phyloP scores from a whole-genome alignment of 1,140 invertebrate genomes.

The Chelonus insularis region DNA sequence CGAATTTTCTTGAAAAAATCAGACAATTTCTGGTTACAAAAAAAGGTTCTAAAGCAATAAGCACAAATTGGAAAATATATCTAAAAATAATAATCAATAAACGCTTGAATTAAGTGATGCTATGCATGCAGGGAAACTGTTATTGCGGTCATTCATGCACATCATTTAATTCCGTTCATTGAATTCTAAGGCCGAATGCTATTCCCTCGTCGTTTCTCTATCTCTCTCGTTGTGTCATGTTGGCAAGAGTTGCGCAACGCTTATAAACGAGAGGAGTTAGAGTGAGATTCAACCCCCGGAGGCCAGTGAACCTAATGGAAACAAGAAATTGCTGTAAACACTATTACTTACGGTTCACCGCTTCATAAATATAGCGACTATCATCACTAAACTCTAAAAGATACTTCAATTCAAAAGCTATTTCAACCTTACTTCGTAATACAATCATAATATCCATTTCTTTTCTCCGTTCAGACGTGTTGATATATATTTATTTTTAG shows the following conservation, averaged over 20 bases:
- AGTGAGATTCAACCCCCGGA: constrained; percentile 53
- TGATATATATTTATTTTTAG: background rate
- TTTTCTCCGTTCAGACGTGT: no score
- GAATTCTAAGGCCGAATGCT: constrained; percentile 49
- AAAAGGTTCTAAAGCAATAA: no score
- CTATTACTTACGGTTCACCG: constrained; percentile 55
- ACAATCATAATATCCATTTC: background rate
- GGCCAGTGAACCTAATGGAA: constrained; percentile 60
- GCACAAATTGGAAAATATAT: no score
- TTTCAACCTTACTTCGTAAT: background rate
- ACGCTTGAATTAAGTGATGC: no score
- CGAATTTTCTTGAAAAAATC: no score
- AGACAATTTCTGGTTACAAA: no score
- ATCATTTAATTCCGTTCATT: constrained; percentile 57
- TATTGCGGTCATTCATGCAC: constrained; percentile 58
- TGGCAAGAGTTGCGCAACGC: constrained; percentile 42
- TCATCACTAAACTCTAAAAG: constrained; percentile 5
- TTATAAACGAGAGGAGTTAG: constrained; percentile 31
- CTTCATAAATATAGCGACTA: constrained; percentile 52
- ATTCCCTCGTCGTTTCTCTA: constrained; percentile 41
- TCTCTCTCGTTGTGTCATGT: constrained; percentile 6
- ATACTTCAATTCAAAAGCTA: constrained; percentile 2
- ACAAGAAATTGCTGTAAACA: constrained; percentile 62
- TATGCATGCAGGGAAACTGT: constrained; percentile 43
- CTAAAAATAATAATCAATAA: no score